Evolutionary conservation across 2,888 invertebrate species (phyloP), one percentile per base, ranked within the genome.

Genomic region (Agrochola macilenta): DNA sequence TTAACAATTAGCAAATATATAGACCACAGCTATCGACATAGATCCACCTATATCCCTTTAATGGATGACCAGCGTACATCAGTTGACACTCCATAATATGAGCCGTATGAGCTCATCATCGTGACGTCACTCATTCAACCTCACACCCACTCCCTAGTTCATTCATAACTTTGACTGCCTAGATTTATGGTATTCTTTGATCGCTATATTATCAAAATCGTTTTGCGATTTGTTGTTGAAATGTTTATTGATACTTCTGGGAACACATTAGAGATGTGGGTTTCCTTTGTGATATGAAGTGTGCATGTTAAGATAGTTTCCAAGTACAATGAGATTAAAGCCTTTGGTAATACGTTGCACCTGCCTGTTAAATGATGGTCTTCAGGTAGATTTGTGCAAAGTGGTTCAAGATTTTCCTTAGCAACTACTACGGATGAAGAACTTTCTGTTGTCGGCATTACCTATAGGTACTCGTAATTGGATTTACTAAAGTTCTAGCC

Each of bases 51-150:
- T 69, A n/a, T 64, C 43, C 54, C 39, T 30, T n/a, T 64, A 43
- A 71, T 69, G 70, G 54, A 65, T 74, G 57, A 23, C 35, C 69
- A 76, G 81, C 74, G 70, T 75, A 76, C 85, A 85, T 74, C 79
- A 85, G 84, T 87, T 82, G 84, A 88, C 61, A 69, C 75, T 87
- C 85, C 87, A 78, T 88, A 71, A 74, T 73, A 81, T 81, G 65
- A 61, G 11, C 66, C 82, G 74, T 83, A 88, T 86, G 83, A 86
- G 82, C 74, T 86, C 86, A 86, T 81, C 79, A 85, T 75, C 60
- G 61, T 87, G 83, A 88, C 85, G 84, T 84, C 82, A 88, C 81
- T 82, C 85, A 90, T 89, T 90, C 85, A 90, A 82, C 84, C 86
- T 89, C 85, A 83, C 76, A 86, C 87, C 86, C 84, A 90, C 89